Evolutionary conservation across 2,113 vertebrate genomes (phyloP).

Genomic region (Motacilla tschutschensis): DNA sequence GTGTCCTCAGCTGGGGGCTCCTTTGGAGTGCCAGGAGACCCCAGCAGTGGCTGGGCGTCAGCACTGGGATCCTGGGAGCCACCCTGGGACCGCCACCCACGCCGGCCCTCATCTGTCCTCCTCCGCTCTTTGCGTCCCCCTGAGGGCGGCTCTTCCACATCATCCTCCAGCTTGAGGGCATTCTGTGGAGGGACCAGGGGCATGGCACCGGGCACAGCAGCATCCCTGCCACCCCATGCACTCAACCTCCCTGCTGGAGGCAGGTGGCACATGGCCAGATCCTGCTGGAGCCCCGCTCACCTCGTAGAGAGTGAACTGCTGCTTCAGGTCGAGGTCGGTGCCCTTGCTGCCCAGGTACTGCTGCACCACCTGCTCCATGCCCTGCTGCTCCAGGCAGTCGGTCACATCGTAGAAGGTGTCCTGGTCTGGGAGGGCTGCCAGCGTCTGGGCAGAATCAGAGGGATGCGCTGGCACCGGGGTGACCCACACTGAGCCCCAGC

Average conservation of each 20-base stretch:
- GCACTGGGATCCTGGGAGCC: conserved; percentile 46
- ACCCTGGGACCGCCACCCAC: conserved; percentile 74
- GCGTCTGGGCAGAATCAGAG: conserved; percentile 70
- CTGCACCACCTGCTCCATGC: conserved; percentile 87
- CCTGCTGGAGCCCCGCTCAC: conserved; percentile 23
- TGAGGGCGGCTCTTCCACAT: conserved; percentile 66
- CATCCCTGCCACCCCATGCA: not conserved
- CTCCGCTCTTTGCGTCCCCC: conserved; percentile 82
- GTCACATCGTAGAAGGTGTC: conserved; percentile 95
- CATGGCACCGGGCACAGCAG: not conserved
- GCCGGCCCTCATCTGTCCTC: conserved; percentile 83
- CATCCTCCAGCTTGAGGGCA: conserved; percentile 85
- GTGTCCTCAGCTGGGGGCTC: not conserved
- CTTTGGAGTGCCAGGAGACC: not conserved
- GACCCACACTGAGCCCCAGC: not conserved
- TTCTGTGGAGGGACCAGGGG: conserved; percentile 60
- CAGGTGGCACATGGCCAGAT: no score
- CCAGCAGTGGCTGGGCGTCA: not conserved
- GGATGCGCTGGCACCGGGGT: not conserved
- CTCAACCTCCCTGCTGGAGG: not conserved
- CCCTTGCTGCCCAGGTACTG: conserved; percentile 76
- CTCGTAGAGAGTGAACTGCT: conserved; percentile 88
- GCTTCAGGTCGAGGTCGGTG: conserved; percentile 80
- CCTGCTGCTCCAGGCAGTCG: conserved; percentile 89
- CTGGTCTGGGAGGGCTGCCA: conserved; percentile 90